Evolutionary conservation across 2,888 invertebrate species (phyloP).

Genomic region (Phortica okadai): DNA sequence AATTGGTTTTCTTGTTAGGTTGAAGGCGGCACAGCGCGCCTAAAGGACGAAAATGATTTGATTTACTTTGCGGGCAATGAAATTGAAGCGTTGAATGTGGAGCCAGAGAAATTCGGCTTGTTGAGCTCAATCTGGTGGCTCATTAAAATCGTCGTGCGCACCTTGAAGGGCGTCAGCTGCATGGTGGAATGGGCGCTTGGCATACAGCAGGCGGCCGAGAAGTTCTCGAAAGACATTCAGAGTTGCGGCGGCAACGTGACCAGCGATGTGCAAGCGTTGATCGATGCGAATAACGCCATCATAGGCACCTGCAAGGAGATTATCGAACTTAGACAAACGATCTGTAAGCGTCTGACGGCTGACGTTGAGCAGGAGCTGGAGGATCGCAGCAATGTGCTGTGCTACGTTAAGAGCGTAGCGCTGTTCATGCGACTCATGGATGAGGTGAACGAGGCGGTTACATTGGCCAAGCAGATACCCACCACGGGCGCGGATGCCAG

Average conservation of each 20-base stretch:
- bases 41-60: too few species aligned
- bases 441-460: not conserved
- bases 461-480: not conserved
- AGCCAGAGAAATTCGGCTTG: not conserved
- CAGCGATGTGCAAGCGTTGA: not conserved
- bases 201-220: not conserved
- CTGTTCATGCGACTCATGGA: not conserved
- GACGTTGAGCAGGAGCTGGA: not conserved
- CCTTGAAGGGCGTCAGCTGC: not conserved
- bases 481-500: constrained; percentile 1
- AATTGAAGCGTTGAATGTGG: too few species aligned
- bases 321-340: not conserved
- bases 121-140: not conserved
- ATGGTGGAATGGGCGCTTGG: not conserved
- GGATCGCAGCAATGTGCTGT: not conserved
- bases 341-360: not conserved
- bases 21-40: too few species aligned
- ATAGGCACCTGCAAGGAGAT: not conserved
- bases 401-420: not conserved
- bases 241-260: not conserved
- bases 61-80: too few species aligned
- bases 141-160: not conserved
- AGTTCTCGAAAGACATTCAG: not conserved
- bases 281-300: not conserved
- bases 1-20: too few species aligned